These are phyloP conservation scores for Ptilonorhynchus violaceus DNA, from an alignment of 2,113 vertebrate genomes.

Conservation along the genomic window DNA sequence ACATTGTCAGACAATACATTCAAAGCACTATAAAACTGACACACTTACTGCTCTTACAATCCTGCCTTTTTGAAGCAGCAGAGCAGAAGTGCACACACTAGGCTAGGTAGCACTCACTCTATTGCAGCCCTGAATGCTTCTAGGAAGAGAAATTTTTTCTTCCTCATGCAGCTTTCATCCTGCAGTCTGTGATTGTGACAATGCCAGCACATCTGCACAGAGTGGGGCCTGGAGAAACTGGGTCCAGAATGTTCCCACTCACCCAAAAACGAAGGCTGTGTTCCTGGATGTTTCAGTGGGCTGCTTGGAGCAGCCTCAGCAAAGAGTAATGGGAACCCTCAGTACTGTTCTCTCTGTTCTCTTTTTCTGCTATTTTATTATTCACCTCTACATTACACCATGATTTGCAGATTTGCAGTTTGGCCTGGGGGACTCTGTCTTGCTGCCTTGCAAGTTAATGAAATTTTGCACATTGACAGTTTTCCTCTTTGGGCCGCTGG, in stretches of 20 bases:
- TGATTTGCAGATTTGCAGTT: background rate
- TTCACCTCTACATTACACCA: background rate
- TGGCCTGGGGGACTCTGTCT: background rate
- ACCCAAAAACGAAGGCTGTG: background rate
- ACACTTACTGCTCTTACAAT: background rate
- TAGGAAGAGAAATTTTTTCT: background rate
- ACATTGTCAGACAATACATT: background rate
- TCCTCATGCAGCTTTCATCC: background rate
- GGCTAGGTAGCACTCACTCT: background rate
- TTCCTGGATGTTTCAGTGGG: background rate
- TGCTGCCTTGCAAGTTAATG: background rate
- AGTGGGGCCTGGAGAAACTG: background rate
- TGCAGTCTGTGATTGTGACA: background rate
- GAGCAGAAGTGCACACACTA: background rate
- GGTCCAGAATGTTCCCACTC: background rate
- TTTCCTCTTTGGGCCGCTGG: background rate
- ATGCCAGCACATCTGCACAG: background rate
- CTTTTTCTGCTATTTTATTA: background rate
- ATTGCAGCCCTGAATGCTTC: background rate
- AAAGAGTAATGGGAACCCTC: background rate
- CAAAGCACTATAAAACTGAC: background rate
- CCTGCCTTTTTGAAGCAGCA: background rate
- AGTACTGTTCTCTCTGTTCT: background rate
- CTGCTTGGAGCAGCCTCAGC: background rate
- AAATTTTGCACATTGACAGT: background rate